Conservation (phyloP, 2,888 invertebrate species). For the Hypercompe scribonia region DNA sequence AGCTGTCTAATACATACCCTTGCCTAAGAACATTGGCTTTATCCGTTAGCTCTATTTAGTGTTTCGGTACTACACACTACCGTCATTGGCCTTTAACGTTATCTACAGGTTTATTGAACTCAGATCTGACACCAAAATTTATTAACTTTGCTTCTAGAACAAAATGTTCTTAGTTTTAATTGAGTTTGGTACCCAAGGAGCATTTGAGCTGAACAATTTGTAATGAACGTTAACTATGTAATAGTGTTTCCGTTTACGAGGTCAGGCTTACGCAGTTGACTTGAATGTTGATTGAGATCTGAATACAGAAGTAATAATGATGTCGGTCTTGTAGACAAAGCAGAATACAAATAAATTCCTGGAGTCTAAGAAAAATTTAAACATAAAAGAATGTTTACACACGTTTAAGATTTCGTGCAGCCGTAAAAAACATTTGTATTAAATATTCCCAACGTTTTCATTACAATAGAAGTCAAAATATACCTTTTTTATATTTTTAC, state of each 20-base stretch:
- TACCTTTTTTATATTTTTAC: conserved; percentile 1
- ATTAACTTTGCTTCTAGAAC: conserved; percentile 59
- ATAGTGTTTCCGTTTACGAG: conserved; percentile 43
- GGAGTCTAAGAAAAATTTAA: neutral
- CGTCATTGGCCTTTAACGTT: conserved; percentile 55
- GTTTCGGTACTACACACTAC: conserved; percentile 49
- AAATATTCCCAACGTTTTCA: neutral
- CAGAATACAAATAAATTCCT: neutral
- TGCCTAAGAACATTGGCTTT: conserved; percentile 57
- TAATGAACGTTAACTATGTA: conserved; percentile 52
- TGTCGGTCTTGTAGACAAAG: neutral
- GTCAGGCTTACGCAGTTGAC: conserved; percentile 24
- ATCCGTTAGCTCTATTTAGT: conserved; percentile 58
- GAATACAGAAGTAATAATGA: conserved; percentile 18
- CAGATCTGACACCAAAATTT: conserved; percentile 46
- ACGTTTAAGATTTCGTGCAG: neutral
- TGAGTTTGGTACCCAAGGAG: conserved; percentile 63
- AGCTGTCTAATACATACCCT: conserved; percentile 60
- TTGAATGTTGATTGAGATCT: conserved; percentile 27
- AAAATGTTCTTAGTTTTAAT: conserved; percentile 74
- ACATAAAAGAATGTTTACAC: neutral
- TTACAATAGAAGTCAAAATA: conserved; percentile 1
- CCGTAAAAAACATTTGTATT: neutral
- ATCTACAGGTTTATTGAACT: conserved; percentile 49
- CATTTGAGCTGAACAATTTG: conserved; percentile 56